Conservation (phyloP, 2,888 invertebrate species). For the Imbricaverruca yamaguchii region DNA sequence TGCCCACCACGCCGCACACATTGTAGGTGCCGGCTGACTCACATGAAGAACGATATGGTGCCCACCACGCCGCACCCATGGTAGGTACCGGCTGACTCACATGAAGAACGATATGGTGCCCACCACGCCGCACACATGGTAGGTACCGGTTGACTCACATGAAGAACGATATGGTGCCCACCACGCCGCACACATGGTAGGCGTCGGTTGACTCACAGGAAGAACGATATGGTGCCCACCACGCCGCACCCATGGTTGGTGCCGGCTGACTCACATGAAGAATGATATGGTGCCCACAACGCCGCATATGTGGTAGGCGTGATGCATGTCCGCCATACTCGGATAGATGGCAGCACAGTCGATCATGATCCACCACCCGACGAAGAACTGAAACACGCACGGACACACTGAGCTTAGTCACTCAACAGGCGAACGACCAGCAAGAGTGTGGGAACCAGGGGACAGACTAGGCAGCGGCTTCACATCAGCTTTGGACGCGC, state of each 20-base stretch:
- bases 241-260: too few relatives aligned
- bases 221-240: conserved; percentile 82
- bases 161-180: conserved; percentile 85
- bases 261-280: conserved; percentile 67
- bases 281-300: conserved; percentile 88
- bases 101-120: conserved; percentile 90
- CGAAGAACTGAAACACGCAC: conserved; percentile 65
- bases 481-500: too few relatives aligned
- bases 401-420: background rate
- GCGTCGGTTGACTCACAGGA: conserved; percentile 67
- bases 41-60: conserved; percentile 90
- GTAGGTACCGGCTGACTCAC: conserved; percentile 57
- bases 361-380: conserved; percentile 97
- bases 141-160: conserved; percentile 68
- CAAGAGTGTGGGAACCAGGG: too few relatives aligned
- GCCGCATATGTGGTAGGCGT: conserved; percentile 80
- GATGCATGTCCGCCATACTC: conserved; percentile 44
- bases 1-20: conserved; percentile 88
- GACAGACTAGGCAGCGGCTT: too few relatives aligned
- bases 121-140: conserved; percentile 85
- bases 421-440: too few relatives aligned
- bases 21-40: conserved; percentile 58
- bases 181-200: conserved; percentile 86
- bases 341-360: conserved; percentile 80
- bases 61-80: conserved; percentile 92